Evolutionary conservation across 2,888 invertebrate species (phyloP), one percentile per base, ranked within the genome.

Genomic region (Norana najaformis): DNA sequence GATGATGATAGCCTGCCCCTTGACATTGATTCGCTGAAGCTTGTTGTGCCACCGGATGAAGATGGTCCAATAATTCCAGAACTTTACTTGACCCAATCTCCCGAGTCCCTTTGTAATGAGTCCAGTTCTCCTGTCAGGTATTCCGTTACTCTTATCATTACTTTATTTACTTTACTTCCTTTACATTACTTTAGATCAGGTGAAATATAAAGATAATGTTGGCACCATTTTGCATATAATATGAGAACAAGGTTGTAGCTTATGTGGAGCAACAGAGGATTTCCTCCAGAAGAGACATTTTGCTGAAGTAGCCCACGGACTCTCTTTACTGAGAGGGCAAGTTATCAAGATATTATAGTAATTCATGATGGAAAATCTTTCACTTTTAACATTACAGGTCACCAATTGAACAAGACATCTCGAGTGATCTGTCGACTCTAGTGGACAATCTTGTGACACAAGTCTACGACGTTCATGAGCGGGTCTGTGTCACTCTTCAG

Each of bases 401-500:
- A 5, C 36, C 37, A 85, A 23, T 85, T 23, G 85, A 85, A 35
- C 34, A 47, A 34, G 88, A 88, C 36, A 88, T 41, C 39, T 35
- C 47, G 8, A 37, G 37, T 34, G 47, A 88, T 18, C n/a, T 88
- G 30, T 38, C 88, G 34, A n/a, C 37, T 2, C 30, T 89, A 47
- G 30, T 90, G 35, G 38, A 39, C n/a, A 90, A 88, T 36, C 88
- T 91, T 82, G 83, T 88, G n/a, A 37, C 37, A 20, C 90, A 91
- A 90, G 91, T 92, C 69, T 34, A 88, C 35, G 90, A 90, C 37
- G 53, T 92, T 16, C 91, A 92, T 88, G 41, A 37, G 20, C 88
- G 89, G 69, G 92, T 92, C 30, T 92, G 91, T 88, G 82, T 83
- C 37, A 88, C 90, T n/a, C 91, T 92, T 8, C 91, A 90, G 36